Conservation (phyloP, 2,113 vertebrate species). For the Cardinalis cardinalis region DNA sequence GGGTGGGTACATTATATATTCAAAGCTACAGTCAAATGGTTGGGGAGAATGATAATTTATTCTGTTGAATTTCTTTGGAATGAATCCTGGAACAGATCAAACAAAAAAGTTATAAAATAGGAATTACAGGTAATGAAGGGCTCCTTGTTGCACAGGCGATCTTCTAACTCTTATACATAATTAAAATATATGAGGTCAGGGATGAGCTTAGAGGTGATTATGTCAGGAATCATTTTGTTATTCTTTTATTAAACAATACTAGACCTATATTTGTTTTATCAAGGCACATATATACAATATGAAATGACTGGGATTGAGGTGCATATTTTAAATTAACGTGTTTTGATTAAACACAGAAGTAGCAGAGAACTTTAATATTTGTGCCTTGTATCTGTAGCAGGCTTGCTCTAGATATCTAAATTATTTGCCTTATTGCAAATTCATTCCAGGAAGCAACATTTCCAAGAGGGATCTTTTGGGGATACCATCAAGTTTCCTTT, state of each 20-base stretch:
- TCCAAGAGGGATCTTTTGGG: background rate
- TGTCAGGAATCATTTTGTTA: constrained; percentile 33
- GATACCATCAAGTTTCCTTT: background rate
- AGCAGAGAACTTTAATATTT: constrained; percentile 1
- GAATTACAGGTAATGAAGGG: constrained; percentile 76
- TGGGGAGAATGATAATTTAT: constrained; percentile 73
- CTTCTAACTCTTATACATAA: constrained; percentile 46
- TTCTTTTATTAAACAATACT: constrained; percentile 26
- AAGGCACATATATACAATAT: background rate
- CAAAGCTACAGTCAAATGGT: constrained; percentile 69
- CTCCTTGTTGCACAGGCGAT: constrained; percentile 54
- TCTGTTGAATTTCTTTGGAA: constrained; percentile 73
- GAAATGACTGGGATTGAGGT: background rate
- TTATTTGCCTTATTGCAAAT: background rate
- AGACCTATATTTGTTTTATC: constrained; percentile 29
- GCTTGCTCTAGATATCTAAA: background rate
- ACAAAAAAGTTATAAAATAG: constrained; percentile 80
- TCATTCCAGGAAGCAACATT: background rate
- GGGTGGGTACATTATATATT: constrained; percentile 66
- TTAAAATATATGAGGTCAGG: constrained; percentile 61
- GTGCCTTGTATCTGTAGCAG: background rate
- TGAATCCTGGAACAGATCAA: constrained; percentile 76
- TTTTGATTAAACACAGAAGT: constrained; percentile 5
- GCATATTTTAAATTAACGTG: background rate
- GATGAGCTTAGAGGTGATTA: constrained; percentile 51